Evolutionary conservation across 1,140 invertebrate genomes (phyloP).

Genomic region (Ceratina calcarata): DNA sequence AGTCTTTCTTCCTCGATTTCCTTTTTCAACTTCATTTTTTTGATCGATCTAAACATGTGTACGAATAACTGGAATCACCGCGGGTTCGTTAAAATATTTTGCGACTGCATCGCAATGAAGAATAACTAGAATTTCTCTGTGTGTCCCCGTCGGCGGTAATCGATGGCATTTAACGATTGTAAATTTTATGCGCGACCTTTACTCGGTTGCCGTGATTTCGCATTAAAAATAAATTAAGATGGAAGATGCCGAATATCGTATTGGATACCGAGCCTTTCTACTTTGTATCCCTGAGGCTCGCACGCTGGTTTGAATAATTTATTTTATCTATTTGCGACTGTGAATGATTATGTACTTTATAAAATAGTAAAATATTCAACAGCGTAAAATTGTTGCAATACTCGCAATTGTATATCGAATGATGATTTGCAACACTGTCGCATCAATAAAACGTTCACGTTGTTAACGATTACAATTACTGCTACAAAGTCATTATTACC

Average conservation of each 20-base stretch:
- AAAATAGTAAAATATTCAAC: no score
- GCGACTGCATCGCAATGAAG: slow-evolving; percentile 29
- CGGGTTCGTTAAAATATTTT: slow-evolving; percentile 1
- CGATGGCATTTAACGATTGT: slow-evolving; percentile 44
- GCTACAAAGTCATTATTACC: slow-evolving; percentile 12
- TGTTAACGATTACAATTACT: background rate
- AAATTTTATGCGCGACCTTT: slow-evolving; percentile 51
- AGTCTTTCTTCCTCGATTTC: background rate
- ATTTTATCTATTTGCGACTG: no score
- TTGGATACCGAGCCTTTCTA: slow-evolving; percentile 38
- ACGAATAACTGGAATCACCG: background rate
- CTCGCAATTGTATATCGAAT: no score
- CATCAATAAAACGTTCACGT: background rate
- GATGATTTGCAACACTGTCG: no score
- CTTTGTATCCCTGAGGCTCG: background rate
- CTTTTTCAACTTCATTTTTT: no score
- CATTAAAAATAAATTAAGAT: slow-evolving; percentile 51
- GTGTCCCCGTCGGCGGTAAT: background rate
- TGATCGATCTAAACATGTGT: background rate
- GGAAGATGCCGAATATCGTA: slow-evolving; percentile 29
- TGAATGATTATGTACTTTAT: no score
- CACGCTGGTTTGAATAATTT: background rate
- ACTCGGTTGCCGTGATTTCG: slow-evolving; percentile 12
- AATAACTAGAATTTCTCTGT: slow-evolving; percentile 25
- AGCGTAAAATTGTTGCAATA: no score